Conservation (phyloP, 2,797 vertebrate species). For the Thripadectes ignobilis region DNA sequence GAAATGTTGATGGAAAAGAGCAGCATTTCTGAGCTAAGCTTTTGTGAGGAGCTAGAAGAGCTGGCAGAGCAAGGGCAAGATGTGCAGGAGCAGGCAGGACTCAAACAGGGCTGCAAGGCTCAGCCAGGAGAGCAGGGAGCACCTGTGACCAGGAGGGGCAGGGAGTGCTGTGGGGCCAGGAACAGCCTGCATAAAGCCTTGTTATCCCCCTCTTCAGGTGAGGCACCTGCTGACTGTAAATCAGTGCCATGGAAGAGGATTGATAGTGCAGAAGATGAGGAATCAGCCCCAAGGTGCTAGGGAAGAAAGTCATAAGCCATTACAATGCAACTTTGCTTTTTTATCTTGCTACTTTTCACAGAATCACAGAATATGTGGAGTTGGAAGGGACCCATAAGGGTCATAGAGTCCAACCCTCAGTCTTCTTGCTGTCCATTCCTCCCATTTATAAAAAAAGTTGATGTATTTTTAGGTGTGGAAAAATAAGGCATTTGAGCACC, state of each 20-base stretch:
- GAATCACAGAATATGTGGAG: not conserved
- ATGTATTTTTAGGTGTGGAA: not conserved
- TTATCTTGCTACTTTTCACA: not conserved
- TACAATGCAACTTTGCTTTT: not conserved
- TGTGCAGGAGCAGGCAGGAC: not conserved
- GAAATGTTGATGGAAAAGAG: not conserved
- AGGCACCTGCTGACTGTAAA: not conserved
- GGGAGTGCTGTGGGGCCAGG: not conserved
- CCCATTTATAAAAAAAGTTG: not conserved
- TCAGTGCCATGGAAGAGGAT: not conserved
- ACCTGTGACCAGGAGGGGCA: not conserved
- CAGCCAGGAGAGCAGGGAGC: not conserved
- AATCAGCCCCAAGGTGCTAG: not conserved
- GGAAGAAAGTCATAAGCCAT: not conserved
- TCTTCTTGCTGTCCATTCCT: not conserved
- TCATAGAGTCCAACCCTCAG: not conserved
- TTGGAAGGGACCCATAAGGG: not conserved
- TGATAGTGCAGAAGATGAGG: not conserved
- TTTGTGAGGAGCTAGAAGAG: not conserved
- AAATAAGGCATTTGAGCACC: not conserved
- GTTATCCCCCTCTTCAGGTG: not conserved
- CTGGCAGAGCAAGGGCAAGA: not conserved
- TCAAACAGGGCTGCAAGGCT: not conserved
- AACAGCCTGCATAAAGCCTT: not conserved
- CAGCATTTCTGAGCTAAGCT: not conserved